These are phyloP conservation scores for Gobiocypris rarus DNA, from an alignment of 2,113 vertebrate genomes.

Conservation along the genomic window DNA sequence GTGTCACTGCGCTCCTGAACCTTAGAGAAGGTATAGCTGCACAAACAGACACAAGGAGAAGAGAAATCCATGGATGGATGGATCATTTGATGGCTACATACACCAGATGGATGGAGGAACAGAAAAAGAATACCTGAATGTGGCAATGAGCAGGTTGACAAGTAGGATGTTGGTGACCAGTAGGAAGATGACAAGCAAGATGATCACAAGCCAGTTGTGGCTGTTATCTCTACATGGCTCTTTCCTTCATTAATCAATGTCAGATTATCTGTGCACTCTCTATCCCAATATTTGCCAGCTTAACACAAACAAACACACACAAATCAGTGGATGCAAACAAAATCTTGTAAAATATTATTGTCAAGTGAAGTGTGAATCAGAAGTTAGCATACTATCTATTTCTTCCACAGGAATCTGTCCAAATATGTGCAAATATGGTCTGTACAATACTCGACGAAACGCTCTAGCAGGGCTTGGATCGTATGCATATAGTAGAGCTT, in stretches of 20 bases:
- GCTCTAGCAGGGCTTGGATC: conserved; percentile 75
- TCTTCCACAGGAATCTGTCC: conserved; percentile 88
- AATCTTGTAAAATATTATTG: not conserved
- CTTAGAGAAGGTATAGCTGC: conserved; percentile 85
- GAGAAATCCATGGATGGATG: not conserved
- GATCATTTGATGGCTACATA: not conserved
- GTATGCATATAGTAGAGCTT: conserved; percentile 82
- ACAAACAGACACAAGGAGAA: conserved; percentile 15
- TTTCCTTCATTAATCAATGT: conserved; percentile 61
- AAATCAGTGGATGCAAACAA: not conserved
- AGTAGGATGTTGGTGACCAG: conserved; percentile 91
- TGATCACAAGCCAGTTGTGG: conserved; percentile 89
- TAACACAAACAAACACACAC: conserved; percentile 32
- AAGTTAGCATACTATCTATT: conserved; percentile 81
- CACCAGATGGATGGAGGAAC: not conserved
- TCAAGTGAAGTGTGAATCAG: not conserved
- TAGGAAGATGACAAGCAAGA: conserved; percentile 85
- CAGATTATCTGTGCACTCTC: conserved; percentile 76
- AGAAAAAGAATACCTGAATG: conserved; percentile 83
- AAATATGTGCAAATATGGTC: conserved; percentile 89
- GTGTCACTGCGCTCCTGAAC: conserved; percentile 89
- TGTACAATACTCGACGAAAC: conserved; percentile 86
- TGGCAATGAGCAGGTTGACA: conserved; percentile 89
- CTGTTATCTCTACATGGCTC: conserved; percentile 78
- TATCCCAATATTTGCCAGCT: conserved; percentile 72